Evolutionary conservation across 1,140 invertebrate species (phyloP), one percentile per base, ranked within the genome.

Genomic region (Zaprionus nigranus): DNA sequence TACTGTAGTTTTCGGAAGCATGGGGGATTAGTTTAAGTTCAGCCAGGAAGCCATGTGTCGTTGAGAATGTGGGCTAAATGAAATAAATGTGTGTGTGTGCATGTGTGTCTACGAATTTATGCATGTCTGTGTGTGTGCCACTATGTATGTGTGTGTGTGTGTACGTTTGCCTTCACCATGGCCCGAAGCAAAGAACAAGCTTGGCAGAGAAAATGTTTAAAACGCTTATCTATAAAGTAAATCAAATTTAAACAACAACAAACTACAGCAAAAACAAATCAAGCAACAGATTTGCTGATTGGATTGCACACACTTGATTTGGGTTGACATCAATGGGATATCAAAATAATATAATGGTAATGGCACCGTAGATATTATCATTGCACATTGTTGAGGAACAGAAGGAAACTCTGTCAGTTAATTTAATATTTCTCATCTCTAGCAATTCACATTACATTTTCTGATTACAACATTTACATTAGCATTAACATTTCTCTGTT

Each of bases 11-110:
- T 63, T 75, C 28, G 40, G 34, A 22, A 40, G 56, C 51, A 53
- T 34, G 43, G 43, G 54, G 59, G 78, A 60, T 86, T 74, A 87
- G 59, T 28, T 38, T 65, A 13, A 66, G 40, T 64, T 60, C 28
- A 70, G 43, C 59, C 28, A 70, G 43, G 34, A 64, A 76, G 57
- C 69, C 34, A 71, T 64, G 67, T 64, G 43, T 36, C 24, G 26
- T 36, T 61, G 46, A 51, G 46, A 51, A 60, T 60, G 66, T 69
- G 58, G 56, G 43, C 13, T 61, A 69, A 61, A 68, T 51, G 40
- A 61, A 69, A 59, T 68, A 28, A 68, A 49, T 49, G 26, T 60
- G 43, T 22, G 57, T 60, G 68, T 64, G 22, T n/a, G n/a, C n/a
- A n/a, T 7, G 20, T 60, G 68, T 64, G n/a, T 34, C 20, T 68